phyloP scores from a whole-genome alignment of 2,888 invertebrate species.

The Notocelia uddmanniana region DNA sequence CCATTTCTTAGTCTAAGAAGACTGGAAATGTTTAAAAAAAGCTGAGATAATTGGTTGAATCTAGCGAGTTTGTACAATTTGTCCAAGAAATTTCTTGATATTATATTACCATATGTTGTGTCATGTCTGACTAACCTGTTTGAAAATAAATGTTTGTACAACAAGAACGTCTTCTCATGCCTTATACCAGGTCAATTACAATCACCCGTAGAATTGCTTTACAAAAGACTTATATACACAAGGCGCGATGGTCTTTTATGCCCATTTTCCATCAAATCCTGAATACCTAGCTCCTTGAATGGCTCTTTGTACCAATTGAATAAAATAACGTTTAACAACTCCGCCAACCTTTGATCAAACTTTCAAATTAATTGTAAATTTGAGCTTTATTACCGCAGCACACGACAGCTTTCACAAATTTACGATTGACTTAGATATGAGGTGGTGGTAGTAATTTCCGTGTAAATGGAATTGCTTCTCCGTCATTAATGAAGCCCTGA shows the following conservation, averaged over 20 bases:
- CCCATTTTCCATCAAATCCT: not conserved
- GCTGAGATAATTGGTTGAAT: too few relatives aligned
- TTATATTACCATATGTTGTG: not conserved
- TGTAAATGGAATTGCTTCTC: constrained; percentile 6
- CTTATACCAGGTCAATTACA: not conserved
- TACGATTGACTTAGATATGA: not conserved
- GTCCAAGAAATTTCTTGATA: too few relatives aligned
- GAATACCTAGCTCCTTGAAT: constrained; percentile 57
- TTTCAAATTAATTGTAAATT: constrained; percentile 1
- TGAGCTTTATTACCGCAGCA: not conserved
- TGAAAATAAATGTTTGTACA: not conserved
- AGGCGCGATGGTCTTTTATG: not conserved
- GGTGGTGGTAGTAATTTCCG: not conserved
- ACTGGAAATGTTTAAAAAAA: too few relatives aligned
- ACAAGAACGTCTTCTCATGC: not conserved
- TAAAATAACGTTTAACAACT: constrained; percentile 52
- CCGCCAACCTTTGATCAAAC: constrained; percentile 5
- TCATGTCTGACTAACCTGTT: not conserved
- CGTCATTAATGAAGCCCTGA: constrained; percentile 28
- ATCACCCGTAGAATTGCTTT: not conserved
- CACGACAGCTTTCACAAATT: constrained; percentile 5
- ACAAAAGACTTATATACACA: not conserved
- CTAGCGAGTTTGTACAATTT: too few relatives aligned
- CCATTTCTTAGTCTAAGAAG: too few relatives aligned
- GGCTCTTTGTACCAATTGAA: constrained; percentile 66